These are phyloP conservation scores for Thalassaphorura encarpata DNA, from an alignment of 1,140 invertebrate genomes.

Conservation along the genomic window DNA sequence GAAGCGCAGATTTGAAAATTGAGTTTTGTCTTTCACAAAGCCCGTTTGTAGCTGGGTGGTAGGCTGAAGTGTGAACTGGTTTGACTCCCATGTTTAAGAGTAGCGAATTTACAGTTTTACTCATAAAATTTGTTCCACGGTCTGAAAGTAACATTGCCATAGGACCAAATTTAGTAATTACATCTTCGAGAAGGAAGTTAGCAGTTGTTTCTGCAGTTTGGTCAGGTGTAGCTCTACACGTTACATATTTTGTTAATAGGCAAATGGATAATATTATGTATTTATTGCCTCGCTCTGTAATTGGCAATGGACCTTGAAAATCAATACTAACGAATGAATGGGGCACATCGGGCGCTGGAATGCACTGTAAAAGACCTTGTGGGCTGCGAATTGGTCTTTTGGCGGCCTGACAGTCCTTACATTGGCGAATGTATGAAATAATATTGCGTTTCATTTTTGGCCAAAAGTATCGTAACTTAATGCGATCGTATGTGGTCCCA, in stretches of 20 bases:
- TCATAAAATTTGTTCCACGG: slow-evolving; percentile 12
- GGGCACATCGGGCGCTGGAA: slow-evolving; percentile 30
- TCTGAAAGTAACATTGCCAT: slow-evolving; percentile 27
- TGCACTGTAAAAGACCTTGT: slow-evolving; percentile 32
- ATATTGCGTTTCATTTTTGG: not conserved
- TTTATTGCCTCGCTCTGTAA: slow-evolving; percentile 31
- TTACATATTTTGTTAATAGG: slow-evolving; percentile 37
- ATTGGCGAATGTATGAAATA: slow-evolving; percentile 4
- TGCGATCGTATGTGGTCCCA: not conserved
- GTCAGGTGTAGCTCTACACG: slow-evolving; percentile 34
- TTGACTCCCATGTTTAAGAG: not conserved
- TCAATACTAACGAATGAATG: slow-evolving; percentile 33
- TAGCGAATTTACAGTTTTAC: slow-evolving; percentile 5
- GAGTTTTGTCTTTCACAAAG: slow-evolving; percentile 38
- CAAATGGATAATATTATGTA: slow-evolving; percentile 38
- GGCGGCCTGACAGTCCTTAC: slow-evolving; percentile 35
- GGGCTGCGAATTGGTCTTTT: slow-evolving; percentile 32
- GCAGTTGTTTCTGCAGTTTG: slow-evolving; percentile 36
- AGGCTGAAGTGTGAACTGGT: not conserved
- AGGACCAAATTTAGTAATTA: slow-evolving; percentile 24
- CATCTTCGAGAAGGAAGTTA: slow-evolving; percentile 26
- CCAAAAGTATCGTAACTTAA: slow-evolving; percentile 3
- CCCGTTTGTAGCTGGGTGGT: slow-evolving; percentile 36
- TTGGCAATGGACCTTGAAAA: slow-evolving; percentile 34
- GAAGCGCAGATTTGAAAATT: slow-evolving; percentile 37